Evolutionary conservation across 2,797 vertebrate species (phyloP), one percentile per base, ranked within the genome.

Genomic region (Malacoraja senta): DNA sequence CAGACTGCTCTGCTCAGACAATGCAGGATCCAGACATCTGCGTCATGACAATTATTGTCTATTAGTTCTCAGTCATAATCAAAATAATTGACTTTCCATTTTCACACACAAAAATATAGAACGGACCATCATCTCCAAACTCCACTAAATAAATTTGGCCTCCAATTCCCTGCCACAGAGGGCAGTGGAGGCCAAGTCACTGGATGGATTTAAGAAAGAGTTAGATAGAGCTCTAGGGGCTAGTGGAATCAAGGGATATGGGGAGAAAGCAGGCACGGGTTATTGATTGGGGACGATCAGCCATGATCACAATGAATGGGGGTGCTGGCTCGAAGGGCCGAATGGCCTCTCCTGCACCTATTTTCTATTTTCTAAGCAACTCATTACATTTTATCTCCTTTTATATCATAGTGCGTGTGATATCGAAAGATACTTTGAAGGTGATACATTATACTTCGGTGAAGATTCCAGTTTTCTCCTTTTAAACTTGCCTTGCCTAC

Each of bases 21-120:
- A 81, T 3, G 53, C 65, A 0, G 95, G 95, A 94, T 99, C 97
- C 94, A 98, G 95, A 94, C 97, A 98, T 94, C 98, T 99, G 94
- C 17, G 90, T 92, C 12, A 58, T 58, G 21, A 53, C 71, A 92
- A 92, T 76, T 13, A 92, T 53, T 76, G 68, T 65, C 8, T 68
- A 32, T 88, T 88, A 88, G 19, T 65, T 68, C 29, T 21, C 61
- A 88, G 35, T 88, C 32, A 32, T 10, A 88, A 32, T 32, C 84
- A 68, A 68, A 88, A 68, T 9, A 19, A 21, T 63, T 35, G 61
- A 8, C 17, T 35, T 88, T 68, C 84, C n/a, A 88, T 8, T 35
- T 88, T 21, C 63, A 12, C 32, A 2, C 17, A 88, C 17, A 68
- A 26, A 68, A 21, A 26, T 10, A 26, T 10, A 58, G 10, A 84